Conservation (phyloP, 2,113 vertebrate species). For the Paradoxurus hermaphroditus region DNA sequence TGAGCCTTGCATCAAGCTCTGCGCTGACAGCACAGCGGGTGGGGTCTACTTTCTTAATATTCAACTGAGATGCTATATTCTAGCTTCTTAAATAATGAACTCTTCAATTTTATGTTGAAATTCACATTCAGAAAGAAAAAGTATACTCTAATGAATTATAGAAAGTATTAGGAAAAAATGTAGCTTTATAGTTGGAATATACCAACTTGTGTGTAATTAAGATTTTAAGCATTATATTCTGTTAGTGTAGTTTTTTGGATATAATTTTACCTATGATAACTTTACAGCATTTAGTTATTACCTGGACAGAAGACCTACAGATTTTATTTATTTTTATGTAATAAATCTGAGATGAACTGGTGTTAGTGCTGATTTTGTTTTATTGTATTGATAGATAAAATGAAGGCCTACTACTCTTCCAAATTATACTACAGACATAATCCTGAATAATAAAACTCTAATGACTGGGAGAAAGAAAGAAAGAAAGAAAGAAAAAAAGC, state of each 20-base stretch:
- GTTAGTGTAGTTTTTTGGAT: background rate
- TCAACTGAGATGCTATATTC: background rate
- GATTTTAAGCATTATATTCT: background rate
- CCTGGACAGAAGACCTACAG: background rate
- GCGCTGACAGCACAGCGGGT: no score
- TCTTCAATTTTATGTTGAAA: background rate
- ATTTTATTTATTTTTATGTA: background rate
- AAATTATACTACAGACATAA: background rate
- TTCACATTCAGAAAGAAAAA: background rate
- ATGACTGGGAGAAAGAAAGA: background rate
- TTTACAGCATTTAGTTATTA: background rate
- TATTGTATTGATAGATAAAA: background rate
- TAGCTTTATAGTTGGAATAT: background rate
- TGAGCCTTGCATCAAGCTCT: no score
- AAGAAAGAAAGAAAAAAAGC: background rate
- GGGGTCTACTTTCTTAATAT: background rate
- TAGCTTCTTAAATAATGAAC: background rate
- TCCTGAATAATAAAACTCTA: background rate
- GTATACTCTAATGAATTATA: background rate
- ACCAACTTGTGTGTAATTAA: background rate
- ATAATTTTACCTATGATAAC: background rate
- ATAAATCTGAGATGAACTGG: background rate
- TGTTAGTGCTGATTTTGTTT: slow-evolving; percentile 13
- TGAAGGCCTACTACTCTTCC: background rate
- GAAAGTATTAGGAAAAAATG: background rate